phyloP scores from a whole-genome alignment of 2,888 invertebrate genomes.

The Theodoxus fluviatilis region DNA sequence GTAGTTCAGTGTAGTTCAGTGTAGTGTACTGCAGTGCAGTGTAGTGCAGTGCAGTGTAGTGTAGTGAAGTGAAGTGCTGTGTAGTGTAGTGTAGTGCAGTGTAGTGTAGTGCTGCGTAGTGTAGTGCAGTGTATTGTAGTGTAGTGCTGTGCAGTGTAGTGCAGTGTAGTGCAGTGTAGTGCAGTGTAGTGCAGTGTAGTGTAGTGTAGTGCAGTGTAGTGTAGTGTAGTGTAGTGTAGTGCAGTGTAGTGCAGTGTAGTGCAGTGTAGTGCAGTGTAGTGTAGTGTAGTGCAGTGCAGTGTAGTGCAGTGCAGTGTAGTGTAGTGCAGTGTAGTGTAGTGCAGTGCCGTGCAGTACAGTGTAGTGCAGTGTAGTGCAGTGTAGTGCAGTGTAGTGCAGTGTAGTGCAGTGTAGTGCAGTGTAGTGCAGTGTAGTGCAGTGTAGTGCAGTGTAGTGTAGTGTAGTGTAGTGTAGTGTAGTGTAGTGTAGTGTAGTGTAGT shows the following conservation, averaged over 20 bases:
- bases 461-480: too few species aligned
- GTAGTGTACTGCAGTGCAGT: slow-evolving; percentile 6
- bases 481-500: too few species aligned
- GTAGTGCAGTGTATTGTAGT: slow-evolving; percentile 6
- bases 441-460: too few species aligned
- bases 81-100: slow-evolving; percentile 16
- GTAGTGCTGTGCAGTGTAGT: slow-evolving; percentile 17
- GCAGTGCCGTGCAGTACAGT: too few species aligned
- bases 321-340: neutral
- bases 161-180: slow-evolving; percentile 24
- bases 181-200: slow-evolving; percentile 20
- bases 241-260: slow-evolving; percentile 25
- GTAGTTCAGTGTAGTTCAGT: neutral
- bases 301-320: neutral
- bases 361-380: too few species aligned
- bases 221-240: slow-evolving; percentile 26
- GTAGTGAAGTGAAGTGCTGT: slow-evolving; percentile 7
- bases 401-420: too few species aligned
- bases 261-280: neutral
- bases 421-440: too few species aligned
- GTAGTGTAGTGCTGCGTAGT: slow-evolving; percentile 24
- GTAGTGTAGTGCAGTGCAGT: neutral
- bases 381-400: too few species aligned
- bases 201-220: slow-evolving; percentile 25
- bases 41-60: slow-evolving; percentile 4